Conservation (phyloP, 2,888 invertebrate species). For the Sisyra terminalis region DNA sequence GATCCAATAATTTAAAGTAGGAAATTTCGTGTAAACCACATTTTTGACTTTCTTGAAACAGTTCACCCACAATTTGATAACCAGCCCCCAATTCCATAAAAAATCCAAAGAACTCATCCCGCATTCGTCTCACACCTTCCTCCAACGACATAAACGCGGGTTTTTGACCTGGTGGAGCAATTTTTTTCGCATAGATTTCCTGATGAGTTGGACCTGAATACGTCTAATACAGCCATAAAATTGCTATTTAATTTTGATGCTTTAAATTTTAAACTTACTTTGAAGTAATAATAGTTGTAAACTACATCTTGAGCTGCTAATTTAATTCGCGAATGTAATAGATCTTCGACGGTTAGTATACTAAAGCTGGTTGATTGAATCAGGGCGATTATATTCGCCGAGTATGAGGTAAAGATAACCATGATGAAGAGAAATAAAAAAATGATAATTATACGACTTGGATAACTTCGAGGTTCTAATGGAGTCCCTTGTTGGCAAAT, state of each 20-base stretch:
- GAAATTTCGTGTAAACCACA: constrained; percentile 48
- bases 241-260: background rate
- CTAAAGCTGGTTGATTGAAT: constrained; percentile 43
- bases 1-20: constrained; percentile 34
- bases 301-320: constrained; percentile 43
- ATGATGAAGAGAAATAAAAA: constrained; percentile 25
- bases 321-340: constrained; percentile 38
- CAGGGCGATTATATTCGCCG: constrained; percentile 49
- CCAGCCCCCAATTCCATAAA: constrained; percentile 48
- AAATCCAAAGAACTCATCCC: constrained; percentile 46
- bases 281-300: constrained; percentile 38
- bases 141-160: constrained; percentile 39
- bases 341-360: constrained; percentile 34
- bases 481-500: constrained; percentile 31
- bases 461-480: constrained; percentile 25
- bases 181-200: constrained; percentile 42
- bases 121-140: constrained; percentile 39
- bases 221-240: constrained; percentile 29
- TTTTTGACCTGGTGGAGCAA: constrained; percentile 37
- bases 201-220: constrained; percentile 41
- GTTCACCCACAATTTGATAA: constrained; percentile 48
- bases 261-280: no score
- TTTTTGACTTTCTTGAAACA: constrained; percentile 50
- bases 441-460: constrained; percentile 27
- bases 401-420: constrained; percentile 46